Evolutionary conservation across 2,888 invertebrate genomes (phyloP).

Genomic region (Cacoxenus indagator): DNA sequence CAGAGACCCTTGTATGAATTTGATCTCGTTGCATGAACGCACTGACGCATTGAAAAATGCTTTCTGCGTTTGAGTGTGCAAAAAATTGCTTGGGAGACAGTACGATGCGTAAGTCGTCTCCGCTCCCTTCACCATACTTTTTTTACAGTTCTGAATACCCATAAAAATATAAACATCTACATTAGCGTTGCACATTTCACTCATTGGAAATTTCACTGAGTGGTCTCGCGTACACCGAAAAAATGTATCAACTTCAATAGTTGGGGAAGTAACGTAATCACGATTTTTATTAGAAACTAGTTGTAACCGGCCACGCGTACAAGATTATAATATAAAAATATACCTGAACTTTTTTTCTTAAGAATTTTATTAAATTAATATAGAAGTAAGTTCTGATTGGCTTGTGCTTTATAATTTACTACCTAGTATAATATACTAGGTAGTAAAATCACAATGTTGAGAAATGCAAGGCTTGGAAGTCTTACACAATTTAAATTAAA

Average conservation of each 20-base stretch:
- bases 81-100: slow-evolving; percentile 37
- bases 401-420: not conserved
- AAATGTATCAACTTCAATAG: too few species aligned
- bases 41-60: slow-evolving; percentile 49
- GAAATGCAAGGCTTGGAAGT: too few species aligned
- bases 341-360: too few species aligned
- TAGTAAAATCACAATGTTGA: too few species aligned
- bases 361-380: not conserved
- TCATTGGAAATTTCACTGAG: not conserved
- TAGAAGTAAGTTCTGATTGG: not conserved
- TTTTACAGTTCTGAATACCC: not conserved
- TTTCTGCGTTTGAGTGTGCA: not conserved
- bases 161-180: slow-evolving; percentile 22
- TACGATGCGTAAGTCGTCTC: not conserved
- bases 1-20: not conserved
- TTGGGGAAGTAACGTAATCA: too few species aligned
- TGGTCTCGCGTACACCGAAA: not conserved
- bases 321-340: too few species aligned
- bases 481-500: too few species aligned
- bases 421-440: not conserved
- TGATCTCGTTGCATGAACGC: slow-evolving; percentile 30
- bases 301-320: too few species aligned
- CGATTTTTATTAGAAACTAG: too few species aligned
- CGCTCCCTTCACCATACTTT: not conserved
- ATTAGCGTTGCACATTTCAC: not conserved